Evolutionary conservation across 2,113 vertebrate genomes (phyloP).

Genomic region (Callipepla californica): DNA sequence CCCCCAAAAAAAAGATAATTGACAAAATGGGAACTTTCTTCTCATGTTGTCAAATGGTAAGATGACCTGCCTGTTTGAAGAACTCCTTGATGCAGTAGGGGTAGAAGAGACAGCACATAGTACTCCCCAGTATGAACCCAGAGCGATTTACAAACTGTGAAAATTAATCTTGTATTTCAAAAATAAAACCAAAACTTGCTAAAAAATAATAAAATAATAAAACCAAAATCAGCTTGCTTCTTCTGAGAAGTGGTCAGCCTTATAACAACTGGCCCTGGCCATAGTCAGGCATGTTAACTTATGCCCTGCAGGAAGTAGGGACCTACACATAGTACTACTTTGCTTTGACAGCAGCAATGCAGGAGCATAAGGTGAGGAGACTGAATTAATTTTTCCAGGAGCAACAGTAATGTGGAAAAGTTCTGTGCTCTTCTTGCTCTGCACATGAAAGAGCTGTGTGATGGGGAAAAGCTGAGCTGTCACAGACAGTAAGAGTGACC

Average conservation of each 20-base stretch:
- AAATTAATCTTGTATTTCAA: neutral
- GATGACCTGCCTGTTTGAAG: neutral
- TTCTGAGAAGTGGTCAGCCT: neutral
- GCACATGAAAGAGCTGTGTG: neutral
- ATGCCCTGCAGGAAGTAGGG: neutral
- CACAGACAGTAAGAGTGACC: neutral
- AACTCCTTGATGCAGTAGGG: neutral
- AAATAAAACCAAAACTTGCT: neutral
- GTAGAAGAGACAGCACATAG: neutral
- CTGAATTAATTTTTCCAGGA: neutral
- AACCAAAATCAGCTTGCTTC: accelerated
- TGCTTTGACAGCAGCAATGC: neutral
- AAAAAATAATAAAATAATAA: neutral
- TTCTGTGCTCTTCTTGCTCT: neutral
- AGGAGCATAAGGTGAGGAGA: neutral
- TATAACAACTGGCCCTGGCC: neutral
- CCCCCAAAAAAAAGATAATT: neutral
- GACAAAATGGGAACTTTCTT: neutral
- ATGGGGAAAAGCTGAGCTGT: neutral
- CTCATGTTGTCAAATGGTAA: neutral
- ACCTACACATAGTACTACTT: neutral
- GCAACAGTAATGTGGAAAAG: neutral
- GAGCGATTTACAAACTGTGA: neutral
- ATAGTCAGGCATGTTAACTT: neutral
- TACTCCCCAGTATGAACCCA: neutral